Evolutionary conservation across 2,888 invertebrate species (phyloP).

Genomic region (Ochropleura leucogaster): DNA sequence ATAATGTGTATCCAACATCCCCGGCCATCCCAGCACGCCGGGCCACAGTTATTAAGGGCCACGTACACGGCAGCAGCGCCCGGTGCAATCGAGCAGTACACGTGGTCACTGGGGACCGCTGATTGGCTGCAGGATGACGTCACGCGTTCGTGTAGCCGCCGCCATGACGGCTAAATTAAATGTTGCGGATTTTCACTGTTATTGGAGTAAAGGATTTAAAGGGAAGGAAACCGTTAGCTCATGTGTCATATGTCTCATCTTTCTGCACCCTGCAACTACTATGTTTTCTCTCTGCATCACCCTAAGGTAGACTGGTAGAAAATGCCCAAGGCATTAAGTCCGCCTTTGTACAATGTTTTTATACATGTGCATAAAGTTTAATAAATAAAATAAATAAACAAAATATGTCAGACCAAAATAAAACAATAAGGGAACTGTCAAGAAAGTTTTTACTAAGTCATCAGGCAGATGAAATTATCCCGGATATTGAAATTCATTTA

Average conservation of each 20-base stretch:
- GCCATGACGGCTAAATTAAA: slow-evolving; percentile 56
- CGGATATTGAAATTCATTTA: too few species aligned
- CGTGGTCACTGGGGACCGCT: slow-evolving; percentile 68
- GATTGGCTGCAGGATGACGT: slow-evolving; percentile 54
- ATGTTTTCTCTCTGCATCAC: too few species aligned
- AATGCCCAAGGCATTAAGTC: too few species aligned
- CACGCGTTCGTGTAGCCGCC: slow-evolving; percentile 17
- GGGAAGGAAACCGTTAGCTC: neutral
- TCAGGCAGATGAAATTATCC: too few species aligned
- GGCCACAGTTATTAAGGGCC: slow-evolving; percentile 43
- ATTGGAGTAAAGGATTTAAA: neutral
- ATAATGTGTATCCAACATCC: slow-evolving; percentile 11
- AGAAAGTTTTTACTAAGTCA: too few species aligned
- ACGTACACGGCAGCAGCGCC: slow-evolving; percentile 30
- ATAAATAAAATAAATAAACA: too few species aligned
- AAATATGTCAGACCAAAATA: too few species aligned
- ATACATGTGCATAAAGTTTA: too few species aligned
- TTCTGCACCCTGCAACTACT: too few species aligned
- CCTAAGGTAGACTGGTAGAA: too few species aligned
- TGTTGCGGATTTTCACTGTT: slow-evolving; percentile 7
- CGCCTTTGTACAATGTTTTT: too few species aligned
- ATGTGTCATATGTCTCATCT: neutral
- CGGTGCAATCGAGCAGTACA: slow-evolving; percentile 64
- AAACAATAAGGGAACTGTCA: too few species aligned
- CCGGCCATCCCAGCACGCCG: neutral